These are phyloP conservation scores for Myopa testacea DNA, from an alignment of 2,888 invertebrate species.

Conservation along the genomic window DNA sequence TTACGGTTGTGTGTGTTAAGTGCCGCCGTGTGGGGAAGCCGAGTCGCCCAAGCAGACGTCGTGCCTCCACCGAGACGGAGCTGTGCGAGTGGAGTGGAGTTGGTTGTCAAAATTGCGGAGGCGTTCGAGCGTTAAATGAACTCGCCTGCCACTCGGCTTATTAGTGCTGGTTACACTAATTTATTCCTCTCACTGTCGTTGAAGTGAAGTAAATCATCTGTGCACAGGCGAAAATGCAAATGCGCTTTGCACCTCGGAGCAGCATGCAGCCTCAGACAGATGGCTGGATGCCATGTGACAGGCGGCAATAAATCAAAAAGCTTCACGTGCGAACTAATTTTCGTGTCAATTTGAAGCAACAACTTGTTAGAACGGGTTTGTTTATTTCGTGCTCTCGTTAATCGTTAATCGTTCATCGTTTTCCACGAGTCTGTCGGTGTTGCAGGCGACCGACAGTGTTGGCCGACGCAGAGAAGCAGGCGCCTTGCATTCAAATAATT, in stretches of 20 bases:
- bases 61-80: background rate
- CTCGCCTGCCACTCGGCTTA: constrained; percentile 54
- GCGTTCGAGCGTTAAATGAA: constrained; percentile 49
- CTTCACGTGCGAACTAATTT: constrained; percentile 67
- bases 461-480: constrained; percentile 14
- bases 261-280: constrained; percentile 53
- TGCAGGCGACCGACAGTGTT: background rate
- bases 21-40: background rate
- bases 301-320: constrained; percentile 60
- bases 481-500: constrained; percentile 24
- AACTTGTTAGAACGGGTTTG: constrained; percentile 59
- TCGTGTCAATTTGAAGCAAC: constrained; percentile 65
- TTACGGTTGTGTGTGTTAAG: background rate
- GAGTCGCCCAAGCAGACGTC: background rate
- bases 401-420: constrained; percentile 11
- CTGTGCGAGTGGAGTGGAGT: background rate
- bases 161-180: constrained; percentile 62
- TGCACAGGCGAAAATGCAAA: constrained; percentile 30
- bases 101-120: constrained; percentile 43
- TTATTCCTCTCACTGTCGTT: constrained; percentile 58
- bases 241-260: constrained; percentile 10
- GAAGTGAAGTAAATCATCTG: constrained; percentile 56
- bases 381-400: constrained; percentile 32
- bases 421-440: constrained; percentile 15
- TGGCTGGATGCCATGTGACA: constrained; percentile 58